phyloP scores from a whole-genome alignment of 2,113 vertebrate genomes.

The Petromus typicus region DNA sequence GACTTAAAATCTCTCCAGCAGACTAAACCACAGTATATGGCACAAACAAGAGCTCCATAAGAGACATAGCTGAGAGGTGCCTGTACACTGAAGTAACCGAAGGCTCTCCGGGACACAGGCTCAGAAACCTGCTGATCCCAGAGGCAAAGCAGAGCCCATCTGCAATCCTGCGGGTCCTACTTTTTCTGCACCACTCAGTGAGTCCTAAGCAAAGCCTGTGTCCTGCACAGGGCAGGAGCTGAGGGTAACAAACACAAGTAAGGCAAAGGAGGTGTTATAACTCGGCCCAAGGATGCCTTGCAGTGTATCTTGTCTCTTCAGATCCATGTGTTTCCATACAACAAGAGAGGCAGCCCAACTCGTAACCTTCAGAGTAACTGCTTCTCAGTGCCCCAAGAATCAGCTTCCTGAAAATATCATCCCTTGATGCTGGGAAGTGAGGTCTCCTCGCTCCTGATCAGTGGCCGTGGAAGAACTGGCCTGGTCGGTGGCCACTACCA shows the following conservation, averaged over 20 bases:
- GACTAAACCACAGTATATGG: conserved; percentile 68
- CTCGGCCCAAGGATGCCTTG: conserved; percentile 54
- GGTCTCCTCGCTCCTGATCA: background rate
- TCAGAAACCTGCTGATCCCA: conserved; percentile 59
- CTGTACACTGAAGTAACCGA: conserved; percentile 24
- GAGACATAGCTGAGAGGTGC: conserved; percentile 75
- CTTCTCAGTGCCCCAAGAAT: conserved; percentile 39
- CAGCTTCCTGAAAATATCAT: conserved; percentile 42
- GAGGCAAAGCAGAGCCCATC: background rate
- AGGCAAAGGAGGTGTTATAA: conserved; percentile 52
- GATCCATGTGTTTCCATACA: conserved; percentile 72
- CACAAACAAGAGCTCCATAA: conserved; percentile 61
- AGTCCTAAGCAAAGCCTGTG: conserved; percentile 64
- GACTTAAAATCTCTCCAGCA: background rate
- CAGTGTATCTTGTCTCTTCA: conserved; percentile 67
- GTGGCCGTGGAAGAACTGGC: background rate
- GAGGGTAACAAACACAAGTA: conserved; percentile 78
- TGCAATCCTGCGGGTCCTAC: background rate
- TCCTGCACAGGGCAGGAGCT: conserved; percentile 70
- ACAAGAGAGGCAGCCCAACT: background rate
- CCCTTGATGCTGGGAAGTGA: background rate
- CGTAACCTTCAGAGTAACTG: conserved; percentile 45
- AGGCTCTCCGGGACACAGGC: conserved; percentile 44
- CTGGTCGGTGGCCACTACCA: accelerated
- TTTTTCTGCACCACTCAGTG: conserved; percentile 56